Percentiles rank a stretch among this genome's conserved stretches.
Conservation (phyloP, 2,113 vertebrate genomes). For the Atractosteus spatula region DNA sequence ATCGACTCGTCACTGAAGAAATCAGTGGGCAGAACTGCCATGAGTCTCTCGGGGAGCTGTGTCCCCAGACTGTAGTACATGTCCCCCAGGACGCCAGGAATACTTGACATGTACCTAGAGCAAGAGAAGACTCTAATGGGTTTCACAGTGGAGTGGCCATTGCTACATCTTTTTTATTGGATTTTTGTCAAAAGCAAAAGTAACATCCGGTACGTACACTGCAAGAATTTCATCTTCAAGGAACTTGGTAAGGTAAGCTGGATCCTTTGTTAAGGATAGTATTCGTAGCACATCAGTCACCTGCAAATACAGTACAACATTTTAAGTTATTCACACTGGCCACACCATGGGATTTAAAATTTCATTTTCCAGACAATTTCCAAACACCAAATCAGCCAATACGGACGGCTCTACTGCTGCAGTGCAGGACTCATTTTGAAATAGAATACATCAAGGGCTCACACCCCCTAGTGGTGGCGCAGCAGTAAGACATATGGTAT, state of each 20-base stretch:
- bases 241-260: constrained; percentile 76
- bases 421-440: no score
- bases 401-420: no score
- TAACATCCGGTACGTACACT: constrained; percentile 64
- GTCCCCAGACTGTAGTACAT: constrained; percentile 84
- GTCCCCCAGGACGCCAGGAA: constrained; percentile 79
- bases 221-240: constrained; percentile 78
- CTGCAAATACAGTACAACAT: constrained; percentile 48
- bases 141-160: background rate
- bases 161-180: background rate
- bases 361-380: no score
- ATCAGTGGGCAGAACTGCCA: constrained; percentile 78
- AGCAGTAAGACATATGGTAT: no score
- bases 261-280: constrained; percentile 82
- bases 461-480: no score
- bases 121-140: background rate
- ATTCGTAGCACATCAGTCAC: constrained; percentile 81
- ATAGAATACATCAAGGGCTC: no score
- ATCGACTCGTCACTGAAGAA: constrained; percentile 91
- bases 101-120: constrained; percentile 71
- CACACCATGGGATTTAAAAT: no score
- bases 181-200: background rate
- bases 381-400: no score
- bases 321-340: no score
- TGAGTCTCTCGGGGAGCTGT: constrained; percentile 76